Percentiles rank a stretch among this genome's conserved stretches.
These are phyloP conservation scores for Diploptera punctata DNA, from an alignment of 2,888 invertebrate genomes.

Conservation along the genomic window DNA sequence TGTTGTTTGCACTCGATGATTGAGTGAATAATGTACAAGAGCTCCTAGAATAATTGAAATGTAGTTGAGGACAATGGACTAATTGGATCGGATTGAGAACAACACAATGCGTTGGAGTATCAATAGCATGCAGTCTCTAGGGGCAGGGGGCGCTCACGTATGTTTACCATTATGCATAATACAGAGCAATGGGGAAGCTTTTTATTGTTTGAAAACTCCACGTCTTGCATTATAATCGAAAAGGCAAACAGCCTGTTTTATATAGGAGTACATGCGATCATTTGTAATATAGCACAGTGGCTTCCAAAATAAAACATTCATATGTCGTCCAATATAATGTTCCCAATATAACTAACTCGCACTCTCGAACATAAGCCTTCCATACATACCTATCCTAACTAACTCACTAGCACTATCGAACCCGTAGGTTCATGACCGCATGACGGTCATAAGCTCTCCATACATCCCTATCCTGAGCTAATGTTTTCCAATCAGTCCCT, in stretches of 20 bases:
- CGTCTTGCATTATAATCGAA: constrained; percentile 15
- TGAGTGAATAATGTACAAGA: too few species aligned
- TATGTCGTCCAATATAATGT: too few species aligned
- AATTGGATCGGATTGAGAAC: constrained; percentile 27
- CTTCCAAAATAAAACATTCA: not conserved
- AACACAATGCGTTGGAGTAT: constrained; percentile 10
- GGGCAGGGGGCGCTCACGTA: not conserved
- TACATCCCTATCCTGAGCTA: too few species aligned
- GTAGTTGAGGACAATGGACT: constrained; percentile 32
- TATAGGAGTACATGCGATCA: not conserved
- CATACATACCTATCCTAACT: too few species aligned
- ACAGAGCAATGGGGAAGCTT: not conserved
- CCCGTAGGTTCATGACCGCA: too few species aligned
- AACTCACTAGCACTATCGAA: too few species aligned
- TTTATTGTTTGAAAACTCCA: constrained; percentile 20
- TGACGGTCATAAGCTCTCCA: too few species aligned
- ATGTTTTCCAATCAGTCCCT: too few species aligned
- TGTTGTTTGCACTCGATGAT: not conserved
- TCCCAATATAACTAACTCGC: too few species aligned
- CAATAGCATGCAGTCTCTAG: not conserved
- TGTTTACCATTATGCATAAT: constrained; percentile 28
- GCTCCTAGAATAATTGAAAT: constrained; percentile 34
- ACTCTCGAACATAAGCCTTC: too few species aligned
- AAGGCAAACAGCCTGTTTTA: constrained; percentile 21
- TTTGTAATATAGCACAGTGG: not conserved